phyloP scores from a whole-genome alignment of 2,797 vertebrate genomes.

The Mormyrus proboscirostris region DNA sequence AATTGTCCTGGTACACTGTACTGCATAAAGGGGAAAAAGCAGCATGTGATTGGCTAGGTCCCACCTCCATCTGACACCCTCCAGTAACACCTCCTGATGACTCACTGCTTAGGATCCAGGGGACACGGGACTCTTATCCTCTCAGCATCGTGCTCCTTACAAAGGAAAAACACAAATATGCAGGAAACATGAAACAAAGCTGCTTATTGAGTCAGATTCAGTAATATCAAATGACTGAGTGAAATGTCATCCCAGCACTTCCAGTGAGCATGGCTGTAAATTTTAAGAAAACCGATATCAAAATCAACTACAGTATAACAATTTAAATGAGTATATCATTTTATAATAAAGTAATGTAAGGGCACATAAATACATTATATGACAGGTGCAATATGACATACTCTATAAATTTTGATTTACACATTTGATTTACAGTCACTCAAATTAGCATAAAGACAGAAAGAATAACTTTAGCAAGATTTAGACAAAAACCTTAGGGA shows the following conservation, averaged over 20 bases:
- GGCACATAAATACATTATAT: neutral
- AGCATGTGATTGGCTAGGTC: neutral
- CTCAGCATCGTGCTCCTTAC: conserved; percentile 57
- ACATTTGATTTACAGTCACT: neutral
- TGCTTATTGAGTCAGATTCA: neutral
- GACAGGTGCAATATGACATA: neutral
- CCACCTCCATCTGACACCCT: neutral
- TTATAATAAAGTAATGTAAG: neutral
- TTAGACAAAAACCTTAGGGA: neutral
- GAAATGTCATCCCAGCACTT: neutral
- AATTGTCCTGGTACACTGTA: conserved; percentile 82
- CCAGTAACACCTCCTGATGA: neutral
- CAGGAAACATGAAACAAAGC: neutral
- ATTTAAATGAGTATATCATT: neutral
- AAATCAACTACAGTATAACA: neutral
- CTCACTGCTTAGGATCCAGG: conserved; percentile 94
- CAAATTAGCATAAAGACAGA: neutral
- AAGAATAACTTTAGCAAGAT: neutral
- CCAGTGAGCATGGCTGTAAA: neutral
- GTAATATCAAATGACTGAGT: neutral
- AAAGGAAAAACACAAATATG: conserved; percentile 14
- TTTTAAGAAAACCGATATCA: neutral
- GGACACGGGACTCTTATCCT: conserved; percentile 80
- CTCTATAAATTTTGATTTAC: neutral
- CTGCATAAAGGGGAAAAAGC: conserved; percentile 49